Evolutionary conservation across 2,113 vertebrate genomes (phyloP).

Genomic region (Sylvicapra grimmia): DNA sequence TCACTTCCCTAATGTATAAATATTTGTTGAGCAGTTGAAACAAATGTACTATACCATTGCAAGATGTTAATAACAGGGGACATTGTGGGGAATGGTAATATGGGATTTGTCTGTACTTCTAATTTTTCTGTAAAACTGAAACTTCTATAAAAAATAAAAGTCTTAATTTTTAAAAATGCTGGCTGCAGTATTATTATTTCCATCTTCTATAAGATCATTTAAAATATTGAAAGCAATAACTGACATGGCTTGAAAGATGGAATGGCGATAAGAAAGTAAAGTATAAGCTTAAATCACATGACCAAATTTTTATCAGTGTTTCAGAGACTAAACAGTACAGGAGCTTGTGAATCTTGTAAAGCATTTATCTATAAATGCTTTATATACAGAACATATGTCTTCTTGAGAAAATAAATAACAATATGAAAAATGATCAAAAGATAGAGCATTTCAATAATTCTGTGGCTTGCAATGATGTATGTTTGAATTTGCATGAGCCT

Average conservation of each 20-base stretch:
- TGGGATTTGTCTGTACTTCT: background rate
- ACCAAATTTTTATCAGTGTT: background rate
- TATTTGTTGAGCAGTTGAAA: background rate
- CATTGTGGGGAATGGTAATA: accelerated
- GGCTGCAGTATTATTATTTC: background rate
- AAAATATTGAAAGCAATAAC: background rate
- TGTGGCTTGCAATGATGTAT: background rate
- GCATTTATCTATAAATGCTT: accelerated
- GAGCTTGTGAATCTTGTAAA: background rate
- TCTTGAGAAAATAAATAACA: background rate
- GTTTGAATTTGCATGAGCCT: background rate
- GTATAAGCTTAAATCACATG: background rate
- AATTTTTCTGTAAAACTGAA: background rate
- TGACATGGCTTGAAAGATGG: background rate
- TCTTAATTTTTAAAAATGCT: background rate
- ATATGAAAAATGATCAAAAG: background rate
- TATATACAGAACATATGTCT: background rate
- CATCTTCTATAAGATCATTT: background rate
- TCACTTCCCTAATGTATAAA: background rate
- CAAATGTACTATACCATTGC: too few relatives aligned
- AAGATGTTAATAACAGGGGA: accelerated
- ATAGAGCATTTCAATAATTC: background rate
- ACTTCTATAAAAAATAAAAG: background rate
- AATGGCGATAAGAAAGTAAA: background rate
- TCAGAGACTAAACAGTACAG: background rate